Base-by-base conservation (phyloP, 1,140 invertebrate genomes). In the Drosophila truncata region DNA sequence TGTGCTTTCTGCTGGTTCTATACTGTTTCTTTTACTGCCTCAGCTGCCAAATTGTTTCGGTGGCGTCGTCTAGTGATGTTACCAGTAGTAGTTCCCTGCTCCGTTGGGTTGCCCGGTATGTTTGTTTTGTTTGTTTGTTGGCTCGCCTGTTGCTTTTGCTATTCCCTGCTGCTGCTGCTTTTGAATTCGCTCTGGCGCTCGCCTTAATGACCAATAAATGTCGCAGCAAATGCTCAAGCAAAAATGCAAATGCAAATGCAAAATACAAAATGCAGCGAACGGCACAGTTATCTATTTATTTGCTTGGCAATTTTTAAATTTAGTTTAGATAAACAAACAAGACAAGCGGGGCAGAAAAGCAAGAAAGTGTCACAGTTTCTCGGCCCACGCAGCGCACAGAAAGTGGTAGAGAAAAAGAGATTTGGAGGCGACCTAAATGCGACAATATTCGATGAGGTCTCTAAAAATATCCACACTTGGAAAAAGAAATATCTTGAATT, bases 201-300 rank as follows among this genome's bases (percentile, higher is more conserved):
- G 54, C 46, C 58, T 76, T 84, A 84, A 78, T 85, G 74, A 78
- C 67, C 82, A 85, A 85, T 70, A 86, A 80, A 81, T 72, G 67
- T 72, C 66, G 67, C 67, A 46, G 62, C 65, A 46, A 29, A 33
- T 35, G 63, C 55, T 61, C 13, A 25, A 23, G 41, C 39, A 61
- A 42, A 41, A 55, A 37, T 42, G 44, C 44, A 61, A 37, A 31
- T 65, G 27, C 27, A 29, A n/a, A n/a, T n/a, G 39, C 37, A 55
- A 25, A 25, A 44, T 54, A 50, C 61, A 54, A 54, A 35, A 44
- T 47, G 44, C 70, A 60, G 29, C 65, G 29, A 44, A 23, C 52
- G 70, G 41, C 70, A 72, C 69, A 73, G 67, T 73, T 73, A 50
- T 73, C 54, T 46, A 72, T 72, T 72, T 73, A 72, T 73, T 73